Percentiles rank a stretch among this genome's conserved stretches.
Evolutionary conservation across 2,888 invertebrate genomes (phyloP).

Genomic region (Dasypolia templi): DNA sequence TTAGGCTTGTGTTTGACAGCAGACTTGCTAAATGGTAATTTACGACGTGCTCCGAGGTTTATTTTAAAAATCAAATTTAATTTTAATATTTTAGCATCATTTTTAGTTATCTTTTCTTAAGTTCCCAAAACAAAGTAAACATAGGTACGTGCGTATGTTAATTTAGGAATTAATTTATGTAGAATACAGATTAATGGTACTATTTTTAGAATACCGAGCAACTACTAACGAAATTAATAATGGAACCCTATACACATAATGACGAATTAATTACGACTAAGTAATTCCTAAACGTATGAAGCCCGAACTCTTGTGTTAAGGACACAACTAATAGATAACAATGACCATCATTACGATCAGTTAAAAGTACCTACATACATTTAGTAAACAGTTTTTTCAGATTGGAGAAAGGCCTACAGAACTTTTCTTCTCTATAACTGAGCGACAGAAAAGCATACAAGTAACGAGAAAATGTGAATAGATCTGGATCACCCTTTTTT

Average conservation of each 20-base stretch:
- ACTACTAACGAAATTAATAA: slow-evolving; percentile 3
- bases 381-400: neutral
- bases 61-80: neutral
- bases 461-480: neutral
- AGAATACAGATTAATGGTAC: neutral
- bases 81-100: neutral
- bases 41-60: neutral
- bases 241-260: slow-evolving; percentile 3
- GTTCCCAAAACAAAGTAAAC: too few species aligned
- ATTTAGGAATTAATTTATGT: neutral
- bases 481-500: neutral
- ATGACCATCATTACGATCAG: neutral
- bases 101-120: neutral
- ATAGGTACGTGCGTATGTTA: too few species aligned
- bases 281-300: slow-evolving; percentile 32
- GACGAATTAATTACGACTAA: neutral
- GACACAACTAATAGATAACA: slow-evolving; percentile 13
- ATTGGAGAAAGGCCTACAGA: neutral
- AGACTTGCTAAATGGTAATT: slow-evolving; percentile 6
- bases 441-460: neutral
- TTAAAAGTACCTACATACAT: neutral
- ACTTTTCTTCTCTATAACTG: neutral
- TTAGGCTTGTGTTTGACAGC: slow-evolving; percentile 25
- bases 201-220: slow-evolving; percentile 1
- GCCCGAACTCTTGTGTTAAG: slow-evolving; percentile 19